phyloP scores from a whole-genome alignment of 1,140 invertebrate genomes.

The Scylla paramamosain region DNA sequence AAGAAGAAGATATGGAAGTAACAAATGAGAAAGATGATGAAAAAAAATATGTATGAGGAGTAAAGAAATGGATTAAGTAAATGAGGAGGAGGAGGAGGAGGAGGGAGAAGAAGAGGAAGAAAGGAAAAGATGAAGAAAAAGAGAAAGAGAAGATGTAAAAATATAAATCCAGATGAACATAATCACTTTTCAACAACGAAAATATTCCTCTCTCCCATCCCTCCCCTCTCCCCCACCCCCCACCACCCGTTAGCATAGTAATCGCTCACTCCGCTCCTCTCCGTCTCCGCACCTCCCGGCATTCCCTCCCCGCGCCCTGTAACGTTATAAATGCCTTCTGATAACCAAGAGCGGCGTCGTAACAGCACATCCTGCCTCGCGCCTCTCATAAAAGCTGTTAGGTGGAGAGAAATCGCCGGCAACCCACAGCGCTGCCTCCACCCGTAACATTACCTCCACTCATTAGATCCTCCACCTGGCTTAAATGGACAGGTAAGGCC shows the following conservation, averaged over 20 bases:
- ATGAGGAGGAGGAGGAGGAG: neutral
- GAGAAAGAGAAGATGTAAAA: neutral
- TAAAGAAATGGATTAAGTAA: neutral
- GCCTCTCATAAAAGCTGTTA: conserved; percentile 67
- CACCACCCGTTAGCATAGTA: conserved; percentile 5
- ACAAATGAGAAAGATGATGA: too few species aligned
- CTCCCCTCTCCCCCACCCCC: neutral
- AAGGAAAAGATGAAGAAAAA: neutral
- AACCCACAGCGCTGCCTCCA: conserved; percentile 45
- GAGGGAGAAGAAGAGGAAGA: neutral
- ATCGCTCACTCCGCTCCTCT: neutral
- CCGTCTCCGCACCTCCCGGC: neutral
- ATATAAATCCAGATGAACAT: neutral
- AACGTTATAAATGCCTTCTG: neutral
- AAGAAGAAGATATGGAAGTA: neutral
- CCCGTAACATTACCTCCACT: conserved; percentile 52
- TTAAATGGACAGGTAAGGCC: conserved; percentile 27
- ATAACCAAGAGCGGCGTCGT: neutral
- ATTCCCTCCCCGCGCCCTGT: neutral
- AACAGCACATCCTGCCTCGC: conserved; percentile 56
- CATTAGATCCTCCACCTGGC: conserved; percentile 47
- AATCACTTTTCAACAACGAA: neutral
- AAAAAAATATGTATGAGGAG: neutral
- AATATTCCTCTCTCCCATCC: neutral
- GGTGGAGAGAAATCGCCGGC: conserved; percentile 61